Evolutionary conservation across 2,888 invertebrate genomes (phyloP).

Genomic region (Anorthoa munda): DNA sequence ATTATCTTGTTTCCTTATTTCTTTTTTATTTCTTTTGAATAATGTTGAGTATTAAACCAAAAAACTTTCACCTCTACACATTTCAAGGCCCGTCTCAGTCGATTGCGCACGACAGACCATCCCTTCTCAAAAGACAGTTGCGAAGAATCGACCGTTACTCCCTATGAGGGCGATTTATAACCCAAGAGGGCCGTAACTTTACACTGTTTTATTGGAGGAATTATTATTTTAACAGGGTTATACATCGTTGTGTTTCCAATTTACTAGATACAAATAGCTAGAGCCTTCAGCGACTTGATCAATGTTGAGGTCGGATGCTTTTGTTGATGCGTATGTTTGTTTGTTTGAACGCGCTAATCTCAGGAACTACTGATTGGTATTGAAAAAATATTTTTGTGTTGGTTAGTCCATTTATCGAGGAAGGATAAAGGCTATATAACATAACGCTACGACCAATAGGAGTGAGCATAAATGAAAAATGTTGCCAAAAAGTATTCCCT

Average conservation of each 20-base stretch:
- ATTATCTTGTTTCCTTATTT: too few relatives aligned
- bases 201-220: constrained; percentile 1
- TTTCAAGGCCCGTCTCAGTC: constrained; percentile 56
- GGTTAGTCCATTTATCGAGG: too few relatives aligned
- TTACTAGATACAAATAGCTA: not conserved
- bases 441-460: too few relatives aligned
- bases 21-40: too few relatives aligned
- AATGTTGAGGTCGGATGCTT: not conserved
- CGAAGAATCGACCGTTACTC: constrained; percentile 73
- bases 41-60: not conserved
- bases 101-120: constrained; percentile 74
- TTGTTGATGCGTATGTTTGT: too few relatives aligned
- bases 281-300: not conserved
- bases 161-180: constrained; percentile 47
- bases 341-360: too few relatives aligned
- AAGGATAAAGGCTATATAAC: too few relatives aligned
- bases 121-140: constrained; percentile 81
- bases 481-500: too few relatives aligned
- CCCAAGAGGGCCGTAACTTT: constrained; percentile 13
- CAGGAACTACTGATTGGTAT: too few relatives aligned
- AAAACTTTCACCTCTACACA: constrained; percentile 33
- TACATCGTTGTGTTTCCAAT: not conserved
- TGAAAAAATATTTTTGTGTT: too few relatives aligned
- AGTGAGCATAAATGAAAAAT: too few relatives aligned
- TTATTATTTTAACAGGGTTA: not conserved